Evolutionary conservation across 2,888 invertebrate genomes (phyloP).

Genomic region (Dugesia japonica): DNA sequence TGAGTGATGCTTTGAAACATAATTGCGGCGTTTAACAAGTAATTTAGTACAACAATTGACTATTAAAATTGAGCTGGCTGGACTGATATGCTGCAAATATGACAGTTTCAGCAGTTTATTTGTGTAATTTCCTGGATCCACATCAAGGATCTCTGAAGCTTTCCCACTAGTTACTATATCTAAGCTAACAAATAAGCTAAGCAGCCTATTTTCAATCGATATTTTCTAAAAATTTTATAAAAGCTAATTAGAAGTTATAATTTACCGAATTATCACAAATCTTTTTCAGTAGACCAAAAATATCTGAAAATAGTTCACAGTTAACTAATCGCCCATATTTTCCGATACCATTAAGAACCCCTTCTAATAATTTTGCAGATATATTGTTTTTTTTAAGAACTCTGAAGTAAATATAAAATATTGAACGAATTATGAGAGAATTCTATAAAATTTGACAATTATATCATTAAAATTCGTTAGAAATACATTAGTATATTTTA

Average conservation of each 20-base stretch:
- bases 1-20: background rate
- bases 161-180: background rate
- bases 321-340: background rate
- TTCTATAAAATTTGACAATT: background rate
- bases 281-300: background rate
- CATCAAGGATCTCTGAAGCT: background rate
- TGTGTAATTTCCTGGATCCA: background rate
- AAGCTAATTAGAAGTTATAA: no score
- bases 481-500: background rate
- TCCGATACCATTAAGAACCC: background rate
- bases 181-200: background rate
- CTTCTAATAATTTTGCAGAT: background rate
- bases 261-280: background rate
- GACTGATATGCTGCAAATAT: background rate
- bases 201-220: background rate
- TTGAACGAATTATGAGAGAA: background rate
- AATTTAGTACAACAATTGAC: background rate
- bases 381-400: background rate
- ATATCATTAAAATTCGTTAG: background rate
- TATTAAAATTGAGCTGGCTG: background rate
- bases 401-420: background rate
- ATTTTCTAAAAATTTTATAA: background rate
- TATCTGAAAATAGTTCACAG: background rate
- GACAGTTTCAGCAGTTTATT: background rate
- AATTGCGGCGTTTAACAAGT: background rate